A percentile compares a stretch with the other conserved stretches of the same genome.
Evolutionary conservation across 2,797 vertebrate genomes (phyloP).

Genomic region (Notolabrus celidotus): DNA sequence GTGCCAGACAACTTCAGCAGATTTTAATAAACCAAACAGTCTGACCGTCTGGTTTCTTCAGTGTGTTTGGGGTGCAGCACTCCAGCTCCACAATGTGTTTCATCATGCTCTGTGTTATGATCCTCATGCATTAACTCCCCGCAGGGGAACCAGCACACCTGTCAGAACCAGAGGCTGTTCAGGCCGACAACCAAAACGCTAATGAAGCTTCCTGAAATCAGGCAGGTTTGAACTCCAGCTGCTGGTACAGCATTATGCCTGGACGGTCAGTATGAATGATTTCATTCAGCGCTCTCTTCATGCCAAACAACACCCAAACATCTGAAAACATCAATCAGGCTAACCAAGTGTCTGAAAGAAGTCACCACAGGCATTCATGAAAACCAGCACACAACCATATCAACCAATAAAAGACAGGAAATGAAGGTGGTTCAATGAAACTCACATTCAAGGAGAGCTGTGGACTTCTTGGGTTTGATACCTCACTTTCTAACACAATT

Average conservation of each 20-base stretch:
- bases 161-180: slow-evolving; percentile 33
- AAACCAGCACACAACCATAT: background rate
- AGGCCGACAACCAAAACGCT: slow-evolving; percentile 25
- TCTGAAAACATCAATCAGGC: background rate
- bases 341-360: background rate
- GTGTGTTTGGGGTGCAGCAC: background rate
- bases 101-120: slow-evolving; percentile 13
- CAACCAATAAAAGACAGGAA: background rate
- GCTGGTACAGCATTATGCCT: slow-evolving; percentile 5
- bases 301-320: slow-evolving; percentile 10
- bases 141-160: background rate
- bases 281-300: background rate
- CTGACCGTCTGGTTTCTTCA: background rate
- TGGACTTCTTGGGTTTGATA: no score
- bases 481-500: no score
- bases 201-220: slow-evolving; percentile 26
- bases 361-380: background rate
- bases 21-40: no score
- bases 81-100: slow-evolving; percentile 1
- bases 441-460: no score
- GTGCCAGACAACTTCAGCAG: no score
- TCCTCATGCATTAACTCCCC: slow-evolving; percentile 13
- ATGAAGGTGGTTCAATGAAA: no score
- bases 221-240: slow-evolving; percentile 11
- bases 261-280: slow-evolving; percentile 10